phyloP scores from a whole-genome alignment of 2,797 vertebrate genomes.

The Anableps anableps region DNA sequence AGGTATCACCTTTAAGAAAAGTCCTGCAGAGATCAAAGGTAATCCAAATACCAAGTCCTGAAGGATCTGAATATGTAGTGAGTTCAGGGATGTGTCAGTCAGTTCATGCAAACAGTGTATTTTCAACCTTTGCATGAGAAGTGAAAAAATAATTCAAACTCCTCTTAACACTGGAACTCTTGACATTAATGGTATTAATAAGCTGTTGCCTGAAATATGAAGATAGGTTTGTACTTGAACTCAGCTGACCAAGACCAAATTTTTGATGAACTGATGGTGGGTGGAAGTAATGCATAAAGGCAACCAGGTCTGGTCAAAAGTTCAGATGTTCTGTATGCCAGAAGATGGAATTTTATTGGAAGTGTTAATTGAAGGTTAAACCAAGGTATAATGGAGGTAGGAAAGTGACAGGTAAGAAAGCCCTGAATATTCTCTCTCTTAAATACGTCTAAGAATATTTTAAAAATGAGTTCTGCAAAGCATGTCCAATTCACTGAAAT shows the following conservation, averaged over 20 bases:
- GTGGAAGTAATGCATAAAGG: not conserved
- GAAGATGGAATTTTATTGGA: slow-evolving; percentile 5
- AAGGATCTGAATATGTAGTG: not conserved
- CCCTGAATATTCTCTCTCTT: not conserved
- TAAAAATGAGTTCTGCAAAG: not conserved
- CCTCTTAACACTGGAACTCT: slow-evolving; percentile 6
- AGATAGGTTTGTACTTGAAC: not conserved
- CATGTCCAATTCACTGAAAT: not conserved
- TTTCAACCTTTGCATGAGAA: slow-evolving; percentile 13
- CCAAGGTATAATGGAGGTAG: slow-evolving; percentile 11
- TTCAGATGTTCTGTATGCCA: not conserved
- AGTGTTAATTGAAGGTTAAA: slow-evolving; percentile 22
- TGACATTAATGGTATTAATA: slow-evolving; percentile 22
- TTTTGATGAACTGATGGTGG: not conserved
- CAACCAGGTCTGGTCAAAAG: slow-evolving; percentile 10
- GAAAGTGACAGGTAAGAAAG: not conserved
- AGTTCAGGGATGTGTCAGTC: slow-evolving; percentile 3
- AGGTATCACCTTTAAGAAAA: not conserved
- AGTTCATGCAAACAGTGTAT: slow-evolving; percentile 9
- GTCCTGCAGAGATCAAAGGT: not conserved
- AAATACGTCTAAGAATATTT: not conserved
- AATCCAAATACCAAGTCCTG: not conserved
- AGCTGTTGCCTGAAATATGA: not conserved
- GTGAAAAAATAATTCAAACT: not conserved
- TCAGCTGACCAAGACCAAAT: slow-evolving; percentile 5